Evolutionary conservation across 2,113 vertebrate species (phyloP).

Genomic region (Rostratula benghalensis): DNA sequence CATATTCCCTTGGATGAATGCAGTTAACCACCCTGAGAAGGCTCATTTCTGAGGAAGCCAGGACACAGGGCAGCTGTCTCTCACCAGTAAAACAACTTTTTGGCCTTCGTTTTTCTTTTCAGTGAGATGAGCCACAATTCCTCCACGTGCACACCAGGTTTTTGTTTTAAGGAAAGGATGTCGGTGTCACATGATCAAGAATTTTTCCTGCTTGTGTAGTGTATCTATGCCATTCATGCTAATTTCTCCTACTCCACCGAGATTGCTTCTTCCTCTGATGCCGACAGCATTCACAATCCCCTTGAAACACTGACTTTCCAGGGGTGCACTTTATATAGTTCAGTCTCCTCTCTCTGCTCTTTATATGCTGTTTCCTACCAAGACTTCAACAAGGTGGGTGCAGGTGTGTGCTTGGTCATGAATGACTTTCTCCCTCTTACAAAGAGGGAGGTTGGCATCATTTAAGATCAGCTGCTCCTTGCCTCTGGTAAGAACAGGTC

Average conservation of each 20-base stretch:
- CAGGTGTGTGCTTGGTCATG: background rate
- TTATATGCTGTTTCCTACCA: background rate
- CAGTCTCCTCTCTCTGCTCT: background rate
- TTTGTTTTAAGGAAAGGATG: background rate
- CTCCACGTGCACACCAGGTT: background rate
- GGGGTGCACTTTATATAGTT: background rate
- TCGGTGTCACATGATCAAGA: background rate
- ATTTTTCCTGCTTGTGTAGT: background rate
- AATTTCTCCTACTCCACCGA: background rate
- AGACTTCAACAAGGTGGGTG: background rate
- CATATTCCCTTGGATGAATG: background rate
- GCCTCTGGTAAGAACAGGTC: background rate
- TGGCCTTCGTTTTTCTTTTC: background rate
- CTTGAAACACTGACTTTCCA: background rate
- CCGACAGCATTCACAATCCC: background rate
- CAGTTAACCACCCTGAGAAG: background rate
- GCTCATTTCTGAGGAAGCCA: background rate
- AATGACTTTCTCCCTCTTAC: background rate
- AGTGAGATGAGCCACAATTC: background rate
- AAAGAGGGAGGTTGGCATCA: background rate
- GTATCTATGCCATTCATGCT: background rate
- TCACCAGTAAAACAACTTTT: background rate
- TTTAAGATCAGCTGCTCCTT: background rate
- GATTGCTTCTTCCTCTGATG: background rate
- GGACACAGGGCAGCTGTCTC: background rate